A percentile compares a stretch with the other conserved stretches of the same genome.
Conservation (phyloP, 2,113 vertebrate species). For the Stomatorhinus ivindoensis region DNA sequence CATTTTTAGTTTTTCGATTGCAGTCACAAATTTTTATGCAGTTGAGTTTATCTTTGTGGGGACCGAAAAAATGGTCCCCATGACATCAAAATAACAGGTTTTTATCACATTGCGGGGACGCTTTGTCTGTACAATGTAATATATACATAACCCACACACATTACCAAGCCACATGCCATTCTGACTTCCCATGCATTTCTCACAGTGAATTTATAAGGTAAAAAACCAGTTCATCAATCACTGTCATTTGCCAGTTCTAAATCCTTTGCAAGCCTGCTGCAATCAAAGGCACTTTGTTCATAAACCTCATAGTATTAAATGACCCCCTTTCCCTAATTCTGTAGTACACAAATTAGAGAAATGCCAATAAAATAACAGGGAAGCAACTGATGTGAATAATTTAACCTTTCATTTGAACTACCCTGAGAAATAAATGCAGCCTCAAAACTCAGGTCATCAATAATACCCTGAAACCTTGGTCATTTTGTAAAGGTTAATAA, state of each 20-base stretch:
- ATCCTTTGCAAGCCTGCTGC: conserved; percentile 34
- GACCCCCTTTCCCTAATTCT: conserved; percentile 1
- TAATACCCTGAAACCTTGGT: conserved; percentile 42
- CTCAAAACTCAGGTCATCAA: conserved; percentile 57
- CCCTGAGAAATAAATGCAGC: conserved; percentile 53
- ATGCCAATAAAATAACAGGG: conserved; percentile 44
- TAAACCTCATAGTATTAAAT: conserved; percentile 37
- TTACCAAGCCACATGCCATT: not conserved
- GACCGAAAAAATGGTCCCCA: not conserved
- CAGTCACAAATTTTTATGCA: not conserved
- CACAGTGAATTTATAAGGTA: conserved; percentile 53
- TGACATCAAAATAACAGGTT: not conserved
- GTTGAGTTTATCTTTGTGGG: not conserved
- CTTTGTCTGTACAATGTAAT: not conserved
- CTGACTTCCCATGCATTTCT: conserved; percentile 30
- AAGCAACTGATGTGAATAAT: conserved; percentile 57
- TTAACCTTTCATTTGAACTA: conserved; percentile 60
- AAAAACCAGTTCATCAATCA: conserved; percentile 35
- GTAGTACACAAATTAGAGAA: conserved; percentile 26
- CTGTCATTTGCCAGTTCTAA: conserved; percentile 34
- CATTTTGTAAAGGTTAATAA: conserved; percentile 61
- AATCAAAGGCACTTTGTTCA: conserved; percentile 43
- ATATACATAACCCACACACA: not conserved
- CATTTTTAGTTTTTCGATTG: not conserved
- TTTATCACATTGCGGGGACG: not conserved